These are phyloP conservation scores for Hypomecis atomaria DNA, from an alignment of 2,888 invertebrate genomes.

Conservation along the genomic window DNA sequence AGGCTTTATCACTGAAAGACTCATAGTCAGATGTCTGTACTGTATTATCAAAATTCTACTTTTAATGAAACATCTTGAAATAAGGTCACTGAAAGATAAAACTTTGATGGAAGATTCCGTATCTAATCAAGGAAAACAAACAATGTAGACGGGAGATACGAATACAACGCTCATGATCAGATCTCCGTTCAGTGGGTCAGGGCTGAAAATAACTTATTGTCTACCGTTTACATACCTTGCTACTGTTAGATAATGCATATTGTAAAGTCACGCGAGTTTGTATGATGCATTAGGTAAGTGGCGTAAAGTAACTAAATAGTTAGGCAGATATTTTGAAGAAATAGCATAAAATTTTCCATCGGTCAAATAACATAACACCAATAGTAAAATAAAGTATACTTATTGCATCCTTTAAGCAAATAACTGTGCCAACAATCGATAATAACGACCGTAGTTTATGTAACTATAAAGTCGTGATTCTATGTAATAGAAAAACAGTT, in stretches of 20 bases:
- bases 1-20: too few species aligned
- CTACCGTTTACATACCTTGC: constrained; percentile 17
- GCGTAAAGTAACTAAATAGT: neutral
- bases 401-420: neutral
- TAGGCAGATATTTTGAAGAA: neutral
- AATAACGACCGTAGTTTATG: neutral
- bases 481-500: too few species aligned
- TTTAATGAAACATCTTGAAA: neutral
- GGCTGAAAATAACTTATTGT: constrained; percentile 43
- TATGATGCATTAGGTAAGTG: neutral
- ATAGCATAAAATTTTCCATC: too few species aligned
- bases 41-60: too few species aligned
- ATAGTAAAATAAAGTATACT: too few species aligned
- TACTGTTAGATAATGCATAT: constrained; percentile 6
- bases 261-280: constrained; percentile 7
- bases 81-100: constrained; percentile 28
- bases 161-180: constrained; percentile 28
- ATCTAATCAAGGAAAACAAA: constrained; percentile 43
- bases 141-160: constrained; percentile 7
- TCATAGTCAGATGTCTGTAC: too few species aligned
- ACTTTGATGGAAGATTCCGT: constrained; percentile 24
- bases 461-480: neutral
- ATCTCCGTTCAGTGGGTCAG: constrained; percentile 57
- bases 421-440: neutral
- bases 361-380: too few species aligned